Evolutionary conservation across 2,113 vertebrate genomes (phyloP), one percentile per base, ranked within the genome.

Genomic region (Gracilinanus agilis): DNA sequence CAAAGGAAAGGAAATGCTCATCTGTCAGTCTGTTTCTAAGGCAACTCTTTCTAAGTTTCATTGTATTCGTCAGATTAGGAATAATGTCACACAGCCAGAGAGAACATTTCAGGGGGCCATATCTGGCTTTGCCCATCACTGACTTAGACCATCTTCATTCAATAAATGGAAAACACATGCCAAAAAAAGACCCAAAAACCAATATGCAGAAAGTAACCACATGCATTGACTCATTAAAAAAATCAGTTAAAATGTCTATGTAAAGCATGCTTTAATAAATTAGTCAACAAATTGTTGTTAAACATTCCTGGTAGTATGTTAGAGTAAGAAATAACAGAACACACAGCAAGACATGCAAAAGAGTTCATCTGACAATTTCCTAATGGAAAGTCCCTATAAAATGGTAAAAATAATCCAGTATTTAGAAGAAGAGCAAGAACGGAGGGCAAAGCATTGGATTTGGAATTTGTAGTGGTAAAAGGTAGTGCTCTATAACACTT

Each of bases 91-190:
- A n/a, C n/a, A n/a, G n/a, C n/a, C n/a, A n/a, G n/a, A n/a, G n/a
- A n/a, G n/a, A n/a, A n/a, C n/a, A n/a, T n/a, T n/a, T n/a, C n/a
- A n/a, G n/a, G n/a, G n/a, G n/a, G n/a, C n/a, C n/a, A n/a, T n/a
- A n/a, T n/a, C n/a, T n/a, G n/a, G n/a, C n/a, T n/a, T n/a, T n/a
- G n/a, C n/a, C n/a, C n/a, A n/a, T n/a, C n/a, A n/a, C n/a, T n/a
- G n/a, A n/a, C n/a, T n/a, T n/a, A n/a, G n/a, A n/a, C n/a, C n/a
- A 96, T 99, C 99, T 98, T 99, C 99, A 97, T 98, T 99, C 89
- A 99, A 98, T 88, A 99, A 98, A 99, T 99, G 97, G 56, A 98
- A 97, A 96, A 96, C 0, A 97, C 44, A 93, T 10, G 2, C 12
- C 93, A 95, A 88, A 54, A 8, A 23, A 83, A 40, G 8, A 56